Conservation (phyloP, 2,888 invertebrate genomes). For the Ditula angustiorana region DNA sequence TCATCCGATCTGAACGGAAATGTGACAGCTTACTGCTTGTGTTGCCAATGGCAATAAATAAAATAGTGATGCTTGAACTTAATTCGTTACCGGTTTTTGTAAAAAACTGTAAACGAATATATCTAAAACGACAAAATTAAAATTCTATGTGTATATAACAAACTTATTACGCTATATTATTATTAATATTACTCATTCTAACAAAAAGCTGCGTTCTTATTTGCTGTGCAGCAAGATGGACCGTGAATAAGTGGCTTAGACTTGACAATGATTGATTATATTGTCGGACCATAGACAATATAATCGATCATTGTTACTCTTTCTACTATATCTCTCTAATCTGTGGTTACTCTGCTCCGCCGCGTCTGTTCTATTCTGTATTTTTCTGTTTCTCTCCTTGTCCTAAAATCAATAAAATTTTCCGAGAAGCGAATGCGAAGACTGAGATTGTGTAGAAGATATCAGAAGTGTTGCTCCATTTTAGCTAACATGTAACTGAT, state of each 20-base stretch:
- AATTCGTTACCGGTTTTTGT: slow-evolving; percentile 4
- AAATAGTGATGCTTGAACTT: slow-evolving; percentile 41
- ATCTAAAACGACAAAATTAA: too few relatives aligned
- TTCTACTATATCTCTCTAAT: slow-evolving; percentile 4
- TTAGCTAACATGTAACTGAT: slow-evolving; percentile 26
- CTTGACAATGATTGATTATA: too few relatives aligned
- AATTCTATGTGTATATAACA: too few relatives aligned
- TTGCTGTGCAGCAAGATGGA: too few relatives aligned
- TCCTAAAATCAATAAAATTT: slow-evolving; percentile 34
- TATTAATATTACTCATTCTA: too few relatives aligned
- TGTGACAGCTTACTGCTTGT: slow-evolving; percentile 48
- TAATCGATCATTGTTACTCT: too few relatives aligned
- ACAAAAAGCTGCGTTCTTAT: too few relatives aligned
- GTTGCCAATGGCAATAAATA: slow-evolving; percentile 19
- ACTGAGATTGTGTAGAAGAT: not conserved
- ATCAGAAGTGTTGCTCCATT: not conserved
- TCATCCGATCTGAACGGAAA: slow-evolving; percentile 52
- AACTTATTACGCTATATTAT: too few relatives aligned
- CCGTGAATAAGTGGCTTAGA: too few relatives aligned
- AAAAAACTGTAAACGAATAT: slow-evolving; percentile 21
- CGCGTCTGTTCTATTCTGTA: slow-evolving; percentile 20
- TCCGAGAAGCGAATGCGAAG: not conserved
- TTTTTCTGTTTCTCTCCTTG: slow-evolving; percentile 23
- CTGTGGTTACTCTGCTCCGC: slow-evolving; percentile 15
- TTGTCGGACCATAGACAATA: too few relatives aligned